Percentiles rank a stretch among this genome's conserved stretches.
Conservation (phyloP, 2,113 vertebrate genomes). For the Lagopus muta region DNA sequence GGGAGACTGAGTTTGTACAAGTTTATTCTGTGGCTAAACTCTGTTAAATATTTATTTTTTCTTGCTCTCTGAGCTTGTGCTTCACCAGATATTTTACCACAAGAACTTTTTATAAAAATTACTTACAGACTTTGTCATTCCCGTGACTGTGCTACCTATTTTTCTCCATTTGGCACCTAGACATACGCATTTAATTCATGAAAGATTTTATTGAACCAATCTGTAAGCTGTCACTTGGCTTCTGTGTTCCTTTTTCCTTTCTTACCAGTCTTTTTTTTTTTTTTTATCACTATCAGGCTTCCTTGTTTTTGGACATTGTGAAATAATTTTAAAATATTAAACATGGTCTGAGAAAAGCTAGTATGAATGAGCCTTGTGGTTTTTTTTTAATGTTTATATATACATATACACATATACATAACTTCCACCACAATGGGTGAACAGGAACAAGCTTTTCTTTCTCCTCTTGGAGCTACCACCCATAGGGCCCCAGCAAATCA, state of each 20-base stretch:
- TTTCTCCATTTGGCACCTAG: neutral
- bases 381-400: neutral
- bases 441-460: neutral
- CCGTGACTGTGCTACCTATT: neutral
- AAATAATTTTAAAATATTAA: neutral
- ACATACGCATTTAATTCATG: neutral
- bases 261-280: neutral
- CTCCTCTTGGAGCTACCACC: neutral
- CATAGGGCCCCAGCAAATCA: neutral
- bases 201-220: neutral
- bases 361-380: neutral
- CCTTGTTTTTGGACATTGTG: neutral
- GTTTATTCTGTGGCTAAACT: neutral
- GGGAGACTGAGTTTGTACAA: neutral
- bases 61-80: neutral
- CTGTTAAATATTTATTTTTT: neutral
- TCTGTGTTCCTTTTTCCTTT: neutral
- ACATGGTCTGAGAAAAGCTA: neutral
- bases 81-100: neutral
- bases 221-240: neutral
- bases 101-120: neutral
- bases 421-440: neutral
- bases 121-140: neutral
- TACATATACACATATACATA: too few relatives aligned
- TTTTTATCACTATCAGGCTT: neutral